phyloP scores from a whole-genome alignment of 2,113 vertebrate species.

The Leuciscus idus region DNA sequence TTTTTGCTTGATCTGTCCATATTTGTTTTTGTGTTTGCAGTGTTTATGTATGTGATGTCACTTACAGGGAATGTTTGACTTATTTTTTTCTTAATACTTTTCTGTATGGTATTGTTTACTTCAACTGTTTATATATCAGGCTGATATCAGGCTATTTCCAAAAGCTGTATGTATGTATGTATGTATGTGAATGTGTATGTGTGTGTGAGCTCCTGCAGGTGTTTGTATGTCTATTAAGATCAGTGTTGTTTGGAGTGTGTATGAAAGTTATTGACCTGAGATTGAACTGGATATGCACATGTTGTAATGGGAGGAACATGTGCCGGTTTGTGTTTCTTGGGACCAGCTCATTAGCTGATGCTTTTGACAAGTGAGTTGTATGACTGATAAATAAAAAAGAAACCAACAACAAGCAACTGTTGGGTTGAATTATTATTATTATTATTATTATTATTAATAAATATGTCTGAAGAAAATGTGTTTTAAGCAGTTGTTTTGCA shows the following conservation, averaged over 20 bases:
- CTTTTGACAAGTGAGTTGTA: constrained; percentile 42
- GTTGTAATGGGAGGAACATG: constrained; percentile 4
- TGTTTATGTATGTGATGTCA: constrained; percentile 27
- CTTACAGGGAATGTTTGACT: neutral
- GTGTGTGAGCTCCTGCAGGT: neutral
- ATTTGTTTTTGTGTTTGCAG: neutral
- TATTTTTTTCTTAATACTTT: neutral
- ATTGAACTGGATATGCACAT: constrained; percentile 9
- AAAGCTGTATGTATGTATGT: constrained; percentile 23
- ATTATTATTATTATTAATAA: too few relatives aligned
- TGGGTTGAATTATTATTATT: neutral
- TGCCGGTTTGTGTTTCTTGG: neutral
- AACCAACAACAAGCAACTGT: neutral
- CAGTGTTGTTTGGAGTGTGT: constrained; percentile 19
- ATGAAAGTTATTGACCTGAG: constrained; percentile 24
- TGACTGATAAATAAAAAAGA: neutral
- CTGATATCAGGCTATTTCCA: constrained; percentile 48
- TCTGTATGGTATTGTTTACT: constrained; percentile 30
- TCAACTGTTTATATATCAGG: constrained; percentile 39
- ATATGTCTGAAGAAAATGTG: neutral
- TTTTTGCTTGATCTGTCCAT: constrained; percentile 25
- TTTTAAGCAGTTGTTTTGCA: neutral
- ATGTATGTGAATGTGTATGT: neutral
- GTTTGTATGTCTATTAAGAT: neutral
- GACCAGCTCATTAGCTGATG: constrained; percentile 10